Evolutionary conservation across 2,113 vertebrate genomes (phyloP).

Genomic region (Podiceps cristatus): DNA sequence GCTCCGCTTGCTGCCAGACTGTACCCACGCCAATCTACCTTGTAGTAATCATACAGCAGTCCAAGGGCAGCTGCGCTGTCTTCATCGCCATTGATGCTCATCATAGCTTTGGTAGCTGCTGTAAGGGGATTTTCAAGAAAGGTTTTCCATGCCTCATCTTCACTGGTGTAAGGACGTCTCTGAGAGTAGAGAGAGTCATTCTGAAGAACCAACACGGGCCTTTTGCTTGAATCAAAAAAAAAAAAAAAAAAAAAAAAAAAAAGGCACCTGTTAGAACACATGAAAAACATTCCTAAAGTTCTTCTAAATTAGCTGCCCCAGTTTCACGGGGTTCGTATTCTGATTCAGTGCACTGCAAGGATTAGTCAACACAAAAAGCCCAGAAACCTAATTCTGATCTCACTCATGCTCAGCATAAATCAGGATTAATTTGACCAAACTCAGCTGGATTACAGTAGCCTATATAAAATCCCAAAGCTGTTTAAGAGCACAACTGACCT

Average conservation of each 20-base stretch:
- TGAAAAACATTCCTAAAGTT: background rate
- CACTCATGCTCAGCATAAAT: background rate
- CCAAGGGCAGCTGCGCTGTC: slow-evolving; percentile 95
- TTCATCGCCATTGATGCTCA: slow-evolving; percentile 99
- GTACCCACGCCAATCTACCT: slow-evolving; percentile 74
- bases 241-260: background rate
- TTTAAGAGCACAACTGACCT: background rate
- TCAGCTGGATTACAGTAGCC: background rate
- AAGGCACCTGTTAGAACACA: background rate
- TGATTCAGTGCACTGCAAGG: background rate
- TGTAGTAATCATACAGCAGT: slow-evolving; percentile 97
- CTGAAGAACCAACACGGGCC: slow-evolving; percentile 95
- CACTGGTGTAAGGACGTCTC: slow-evolving; percentile 91
- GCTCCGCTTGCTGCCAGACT: background rate
- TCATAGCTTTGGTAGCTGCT: slow-evolving; percentile 98
- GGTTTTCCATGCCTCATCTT: slow-evolving; percentile 98
- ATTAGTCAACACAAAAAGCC: slow-evolving; percentile 37
- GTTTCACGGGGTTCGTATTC: background rate
- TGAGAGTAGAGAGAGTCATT: slow-evolving; percentile 91
- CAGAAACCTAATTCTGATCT: slow-evolving; percentile 33
- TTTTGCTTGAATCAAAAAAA: slow-evolving; percentile 82
- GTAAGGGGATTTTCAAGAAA: slow-evolving; percentile 99
- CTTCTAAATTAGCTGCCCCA: background rate
- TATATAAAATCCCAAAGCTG: background rate
- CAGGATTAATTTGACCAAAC: background rate